Conservation (phyloP, 2,113 vertebrate genomes). For the Ancistrus triradiatus region DNA sequence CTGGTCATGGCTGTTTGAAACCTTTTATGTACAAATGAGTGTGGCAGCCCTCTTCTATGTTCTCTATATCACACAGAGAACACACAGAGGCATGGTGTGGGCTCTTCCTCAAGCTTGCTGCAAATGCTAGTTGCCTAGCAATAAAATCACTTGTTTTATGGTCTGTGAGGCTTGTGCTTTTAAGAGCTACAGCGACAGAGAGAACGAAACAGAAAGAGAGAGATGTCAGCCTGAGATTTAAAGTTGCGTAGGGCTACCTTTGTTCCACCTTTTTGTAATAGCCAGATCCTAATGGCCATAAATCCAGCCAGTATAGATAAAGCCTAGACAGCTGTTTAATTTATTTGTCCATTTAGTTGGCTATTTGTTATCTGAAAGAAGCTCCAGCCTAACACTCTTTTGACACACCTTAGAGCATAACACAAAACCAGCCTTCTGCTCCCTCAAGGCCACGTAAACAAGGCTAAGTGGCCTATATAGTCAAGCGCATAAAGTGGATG, state of each 20-base stretch:
- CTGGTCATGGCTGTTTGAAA: not conserved
- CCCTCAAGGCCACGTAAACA: too few species aligned
- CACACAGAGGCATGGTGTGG: conserved; percentile 34
- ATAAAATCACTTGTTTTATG: conserved; percentile 72
- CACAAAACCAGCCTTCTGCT: too few species aligned
- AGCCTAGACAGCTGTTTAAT: too few species aligned
- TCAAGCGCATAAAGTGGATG: too few species aligned
- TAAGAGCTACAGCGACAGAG: conserved; percentile 29
- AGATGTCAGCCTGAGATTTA: conserved; percentile 54
- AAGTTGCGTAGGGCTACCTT: conserved; percentile 47
- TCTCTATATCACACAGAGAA: conserved; percentile 21
- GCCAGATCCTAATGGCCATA: conserved; percentile 27
- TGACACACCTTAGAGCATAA: too few species aligned
- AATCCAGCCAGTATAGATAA: too few species aligned
- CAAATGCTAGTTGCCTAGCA: conserved; percentile 77
- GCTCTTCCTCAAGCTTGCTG: conserved; percentile 51
- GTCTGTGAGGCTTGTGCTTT: conserved; percentile 62
- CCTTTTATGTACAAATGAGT: conserved; percentile 12
- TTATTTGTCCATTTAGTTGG: too few species aligned
- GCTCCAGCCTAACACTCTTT: too few species aligned
- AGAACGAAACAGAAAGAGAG: conserved; percentile 11
- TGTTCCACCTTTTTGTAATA: conserved; percentile 36
- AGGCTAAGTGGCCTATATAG: too few species aligned
- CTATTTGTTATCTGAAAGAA: too few species aligned
- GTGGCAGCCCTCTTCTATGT: conserved; percentile 19